Evolutionary conservation across 2,113 vertebrate species (phyloP).

Genomic region (Pedetes capensis): DNA sequence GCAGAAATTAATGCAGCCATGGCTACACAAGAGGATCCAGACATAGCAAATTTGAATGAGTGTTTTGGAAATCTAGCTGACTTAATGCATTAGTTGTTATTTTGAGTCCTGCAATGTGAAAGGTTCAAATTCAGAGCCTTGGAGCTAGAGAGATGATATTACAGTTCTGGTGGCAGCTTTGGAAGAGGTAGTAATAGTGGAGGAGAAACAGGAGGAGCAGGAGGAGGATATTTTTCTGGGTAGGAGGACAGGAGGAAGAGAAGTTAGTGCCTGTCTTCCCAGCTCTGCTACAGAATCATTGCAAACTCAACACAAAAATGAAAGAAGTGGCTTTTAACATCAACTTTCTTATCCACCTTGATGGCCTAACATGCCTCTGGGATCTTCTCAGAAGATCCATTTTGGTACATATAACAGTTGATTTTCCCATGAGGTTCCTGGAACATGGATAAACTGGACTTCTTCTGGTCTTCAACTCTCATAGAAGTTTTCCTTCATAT

Average conservation of each 20-base stretch:
- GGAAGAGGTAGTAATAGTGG: neutral
- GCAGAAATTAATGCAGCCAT: neutral
- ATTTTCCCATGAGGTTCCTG: neutral
- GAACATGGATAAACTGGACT: neutral
- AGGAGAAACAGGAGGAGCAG: neutral
- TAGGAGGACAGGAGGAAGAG: neutral
- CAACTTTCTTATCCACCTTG: neutral
- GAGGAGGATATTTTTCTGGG: neutral
- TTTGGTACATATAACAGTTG: neutral
- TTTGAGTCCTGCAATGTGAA: neutral
- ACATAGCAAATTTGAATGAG: conserved; percentile 54
- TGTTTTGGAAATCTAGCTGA: conserved; percentile 43
- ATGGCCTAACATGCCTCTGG: neutral
- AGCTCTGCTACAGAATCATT: neutral
- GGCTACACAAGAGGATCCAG: neutral
- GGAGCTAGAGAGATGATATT: neutral
- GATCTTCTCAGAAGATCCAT: conserved; percentile 14
- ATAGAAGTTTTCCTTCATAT: neutral
- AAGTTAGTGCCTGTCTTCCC: neutral
- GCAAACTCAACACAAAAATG: neutral
- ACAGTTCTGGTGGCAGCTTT: neutral
- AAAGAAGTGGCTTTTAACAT: neutral
- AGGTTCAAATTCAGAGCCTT: conserved; percentile 23
- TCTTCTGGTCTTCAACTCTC: neutral
- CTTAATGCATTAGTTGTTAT: neutral